phyloP scores from a whole-genome alignment of 2,888 invertebrate species.

The Chrysopilus asiliformis region DNA sequence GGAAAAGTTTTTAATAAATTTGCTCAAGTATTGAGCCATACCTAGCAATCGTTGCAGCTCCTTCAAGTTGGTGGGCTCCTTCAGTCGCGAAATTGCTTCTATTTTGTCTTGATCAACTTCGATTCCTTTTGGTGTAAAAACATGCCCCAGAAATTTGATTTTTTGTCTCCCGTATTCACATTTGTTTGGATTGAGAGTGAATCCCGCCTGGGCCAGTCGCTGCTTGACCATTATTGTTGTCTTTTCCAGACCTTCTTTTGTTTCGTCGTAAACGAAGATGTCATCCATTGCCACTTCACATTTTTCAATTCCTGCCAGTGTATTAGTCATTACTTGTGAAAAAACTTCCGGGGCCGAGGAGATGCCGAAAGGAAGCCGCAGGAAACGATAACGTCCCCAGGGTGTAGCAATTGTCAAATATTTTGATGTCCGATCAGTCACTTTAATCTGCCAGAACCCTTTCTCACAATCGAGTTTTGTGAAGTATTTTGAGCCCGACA shows the following conservation, averaged over 20 bases:
- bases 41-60: conserved; percentile 15
- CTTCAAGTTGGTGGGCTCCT: conserved; percentile 12
- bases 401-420: conserved; percentile 16
- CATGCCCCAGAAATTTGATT: conserved; percentile 13
- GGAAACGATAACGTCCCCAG: conserved; percentile 14
- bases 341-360: conserved; percentile 17
- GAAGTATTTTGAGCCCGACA: conserved; percentile 9
- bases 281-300: conserved; percentile 3
- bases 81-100: conserved; percentile 11
- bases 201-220: not conserved
- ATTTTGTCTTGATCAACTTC: conserved; percentile 14
- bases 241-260: not conserved
- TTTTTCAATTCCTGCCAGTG: not conserved
- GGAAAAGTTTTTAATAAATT: conserved; percentile 16
- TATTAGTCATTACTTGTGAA: conserved; percentile 14
- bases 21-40: conserved; percentile 13
- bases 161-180: not conserved
- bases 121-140: conserved; percentile 10
- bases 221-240: not conserved
- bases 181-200: not conserved
- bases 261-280: not conserved
- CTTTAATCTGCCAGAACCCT: conserved; percentile 15
- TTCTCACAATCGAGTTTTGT: conserved; percentile 15
- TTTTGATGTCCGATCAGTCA: conserved; percentile 13
- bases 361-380: conserved; percentile 17